Evolutionary conservation across 2,113 vertebrate genomes (phyloP), one percentile per base, ranked within the genome.

Genomic region (Clupea harengus): DNA sequence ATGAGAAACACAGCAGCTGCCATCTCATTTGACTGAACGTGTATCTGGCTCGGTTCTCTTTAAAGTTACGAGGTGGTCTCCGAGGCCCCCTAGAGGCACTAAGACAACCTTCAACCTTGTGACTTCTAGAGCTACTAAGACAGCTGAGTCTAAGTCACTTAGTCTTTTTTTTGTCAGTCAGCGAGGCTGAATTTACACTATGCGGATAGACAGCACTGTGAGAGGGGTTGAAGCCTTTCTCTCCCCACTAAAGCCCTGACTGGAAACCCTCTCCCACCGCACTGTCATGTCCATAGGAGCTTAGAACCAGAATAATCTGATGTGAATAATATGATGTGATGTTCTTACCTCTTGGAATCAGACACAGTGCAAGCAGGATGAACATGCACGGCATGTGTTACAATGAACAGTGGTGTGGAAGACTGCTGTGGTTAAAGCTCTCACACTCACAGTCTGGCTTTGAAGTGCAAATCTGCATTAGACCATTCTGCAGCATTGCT

Each of bases 331-430:
- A 3, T 54, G 15, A 17, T 17, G 17, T 54, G 17, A 54, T 54
- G 52, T 18, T 17, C 18, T 84, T 72, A 72, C 83, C 83, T 46
- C 44, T 45, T 45, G 45, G 83, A 45, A 84, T 60, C 20, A 84
- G 60, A 84, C 18, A 83, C 39, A 84, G 44, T 0, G 45, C n/a
- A 22, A 84, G 20, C 13, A 54, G 20, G 52, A 54, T 91, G 81
- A 54, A 0, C 13, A 1, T 86, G 88, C 0, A 0, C 0, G 0
- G 3, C 52, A 18, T 15, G 15, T 17, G 52, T 54, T 54, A 18
- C 0, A 54, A 54, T 17, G 52, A 54, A 15, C 17, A 54, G 52
- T 54, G 52, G 4, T 54, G 13, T 54, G 13, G 52, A 15, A 54
- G 52, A 54, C 52, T 18, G 52, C 17, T 2, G 52, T 18, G 15